Evolutionary conservation across 2,797 vertebrate species (phyloP), one percentile per base, ranked within the genome.

Genomic region (Holocentrus rufus): DNA sequence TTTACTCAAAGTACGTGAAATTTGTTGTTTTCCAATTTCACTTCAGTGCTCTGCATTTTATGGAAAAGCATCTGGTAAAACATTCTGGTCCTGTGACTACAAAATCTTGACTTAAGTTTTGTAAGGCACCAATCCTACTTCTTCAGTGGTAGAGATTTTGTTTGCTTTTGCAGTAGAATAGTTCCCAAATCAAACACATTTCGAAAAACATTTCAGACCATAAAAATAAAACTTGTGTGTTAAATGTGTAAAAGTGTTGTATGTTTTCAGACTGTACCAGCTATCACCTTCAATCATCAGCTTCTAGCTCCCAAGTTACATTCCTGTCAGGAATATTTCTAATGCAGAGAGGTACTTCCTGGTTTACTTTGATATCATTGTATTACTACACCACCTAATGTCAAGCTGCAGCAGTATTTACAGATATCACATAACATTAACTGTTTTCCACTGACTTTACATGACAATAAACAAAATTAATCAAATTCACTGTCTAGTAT

Each of bases 381-480:
- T 6, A 54, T 53, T n/a, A 50, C 20, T 57, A 30, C 42, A 81
- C 20, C 30, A 36, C 57, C n/a, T 18, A 31, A 34, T n/a, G 6
- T 34, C n/a, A 69, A 80, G 62, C 52, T 70, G 27, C 25, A 7
- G 42, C 50, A 65, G 20, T 65, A 81, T 84, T 73, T 84, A 82
- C 82, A 85, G 23, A 50, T 34, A 53, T 69, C 58, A 61, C 15
- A 70, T 5, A 31, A 80, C 7, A 73, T 53, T 8, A 65, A 63
- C 17, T 25, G 13, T 66, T 49, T 22, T 9, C 54, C 6, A 23
- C 4, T 44, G 23, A 36, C 25, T 76, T 50, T 34, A 65, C 10
- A 57, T 44, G 49, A 20, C 8, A 63, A 39, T 2, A 22, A 77
- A 79, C 20, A 62, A 65, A 72, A 77, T 6, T 5, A 74, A 69